Conservation (phyloP, 2,113 vertebrate genomes). For the Lamprotornis superbus region DNA sequence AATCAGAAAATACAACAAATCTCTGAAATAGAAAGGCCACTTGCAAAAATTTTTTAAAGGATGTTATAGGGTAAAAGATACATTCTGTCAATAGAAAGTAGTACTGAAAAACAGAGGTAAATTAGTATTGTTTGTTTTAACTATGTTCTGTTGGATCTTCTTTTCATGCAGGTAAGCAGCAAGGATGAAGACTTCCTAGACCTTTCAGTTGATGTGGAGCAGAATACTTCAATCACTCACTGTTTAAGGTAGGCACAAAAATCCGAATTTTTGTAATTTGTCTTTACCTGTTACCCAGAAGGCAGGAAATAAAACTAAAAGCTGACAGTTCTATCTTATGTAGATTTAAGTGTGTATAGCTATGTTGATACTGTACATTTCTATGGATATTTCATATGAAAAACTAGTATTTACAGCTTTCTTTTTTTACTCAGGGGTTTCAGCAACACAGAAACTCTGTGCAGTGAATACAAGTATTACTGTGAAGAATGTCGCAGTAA, state of each 20-base stretch:
- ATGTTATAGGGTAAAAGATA: not conserved
- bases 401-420: not conserved
- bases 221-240: conserved; percentile 86
- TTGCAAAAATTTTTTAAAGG: not conserved
- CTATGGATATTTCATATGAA: not conserved
- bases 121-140: not conserved
- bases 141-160: not conserved
- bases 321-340: not conserved
- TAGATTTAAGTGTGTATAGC: not conserved
- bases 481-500: conserved; percentile 88
- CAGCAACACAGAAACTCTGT: conserved; percentile 86
- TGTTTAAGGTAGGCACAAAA: conserved; percentile 76
- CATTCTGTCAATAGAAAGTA: not conserved
- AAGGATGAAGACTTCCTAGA: conserved; percentile 88
- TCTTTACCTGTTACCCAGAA: not conserved
- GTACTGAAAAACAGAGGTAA: not conserved
- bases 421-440: conserved; percentile 73
- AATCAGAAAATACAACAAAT: not conserved
- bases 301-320: not conserved
- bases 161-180: conserved; percentile 79
- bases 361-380: not conserved
- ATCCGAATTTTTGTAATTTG: not conserved
- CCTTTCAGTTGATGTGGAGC: conserved; percentile 85
- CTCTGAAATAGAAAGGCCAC: not conserved
- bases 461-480: conserved; percentile 87